Evolutionary conservation across 2,113 vertebrate genomes (phyloP).

Genomic region (Sitta europaea): DNA sequence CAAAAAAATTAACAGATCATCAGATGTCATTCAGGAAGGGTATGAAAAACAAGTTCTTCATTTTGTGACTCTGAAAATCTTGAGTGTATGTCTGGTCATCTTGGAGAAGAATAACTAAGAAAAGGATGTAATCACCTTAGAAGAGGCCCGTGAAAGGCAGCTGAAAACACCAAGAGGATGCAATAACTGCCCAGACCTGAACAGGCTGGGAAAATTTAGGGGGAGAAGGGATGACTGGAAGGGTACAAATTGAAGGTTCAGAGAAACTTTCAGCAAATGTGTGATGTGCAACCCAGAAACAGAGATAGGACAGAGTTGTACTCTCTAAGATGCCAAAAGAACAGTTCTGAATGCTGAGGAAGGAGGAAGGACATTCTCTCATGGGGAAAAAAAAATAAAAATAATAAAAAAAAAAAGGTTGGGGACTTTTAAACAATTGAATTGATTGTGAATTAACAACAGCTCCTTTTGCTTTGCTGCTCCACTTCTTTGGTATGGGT

Average conservation of each 20-base stretch:
- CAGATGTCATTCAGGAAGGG: neutral
- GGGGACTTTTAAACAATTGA: neutral
- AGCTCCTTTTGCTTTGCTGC: too few relatives aligned
- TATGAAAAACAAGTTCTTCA: neutral
- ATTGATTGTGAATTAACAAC: neutral
- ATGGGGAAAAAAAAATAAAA: rapidly evolving
- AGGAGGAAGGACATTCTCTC: neutral
- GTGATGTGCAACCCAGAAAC: neutral
- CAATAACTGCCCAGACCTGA: neutral
- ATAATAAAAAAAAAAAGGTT: rapidly evolving
- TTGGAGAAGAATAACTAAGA: neutral
- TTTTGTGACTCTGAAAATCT: neutral
- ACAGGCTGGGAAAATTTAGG: neutral
- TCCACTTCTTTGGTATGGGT: neutral
- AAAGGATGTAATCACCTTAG: neutral
- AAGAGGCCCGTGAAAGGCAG: neutral
- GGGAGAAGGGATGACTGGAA: neutral
- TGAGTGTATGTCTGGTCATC: neutral
- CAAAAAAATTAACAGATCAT: neutral
- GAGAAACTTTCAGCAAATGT: neutral
- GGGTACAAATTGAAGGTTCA: neutral
- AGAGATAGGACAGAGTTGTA: neutral
- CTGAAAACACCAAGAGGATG: neutral
- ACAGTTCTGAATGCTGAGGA: neutral
- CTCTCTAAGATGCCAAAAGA: neutral